These are phyloP conservation scores for Calycopis cecrops DNA, from an alignment of 1,140 invertebrate species.

Conservation along the genomic window DNA sequence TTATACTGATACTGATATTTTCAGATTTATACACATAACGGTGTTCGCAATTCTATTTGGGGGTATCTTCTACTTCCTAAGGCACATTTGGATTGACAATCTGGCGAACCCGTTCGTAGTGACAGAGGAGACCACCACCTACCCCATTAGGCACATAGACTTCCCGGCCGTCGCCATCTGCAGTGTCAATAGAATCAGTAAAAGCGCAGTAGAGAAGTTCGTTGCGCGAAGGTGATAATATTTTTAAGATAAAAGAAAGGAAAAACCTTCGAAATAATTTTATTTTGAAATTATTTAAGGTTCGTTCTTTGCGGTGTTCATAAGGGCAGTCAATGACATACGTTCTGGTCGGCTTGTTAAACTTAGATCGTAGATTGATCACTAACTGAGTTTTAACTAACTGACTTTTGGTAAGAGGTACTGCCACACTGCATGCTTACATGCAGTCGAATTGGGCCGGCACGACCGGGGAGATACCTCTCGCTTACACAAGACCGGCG, in stretches of 20 bases:
- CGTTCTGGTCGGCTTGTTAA: too few relatives aligned
- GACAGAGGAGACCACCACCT: conserved; percentile 62
- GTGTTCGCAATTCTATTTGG: conserved; percentile 28
- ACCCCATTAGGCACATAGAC: conserved; percentile 68
- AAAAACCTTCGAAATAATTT: too few relatives aligned
- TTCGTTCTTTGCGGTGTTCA: too few relatives aligned
- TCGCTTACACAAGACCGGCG: too few relatives aligned
- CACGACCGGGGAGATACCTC: too few relatives aligned
- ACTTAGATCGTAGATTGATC: too few relatives aligned
- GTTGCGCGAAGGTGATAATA: conserved; percentile 52
- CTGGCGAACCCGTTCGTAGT: conserved; percentile 64
- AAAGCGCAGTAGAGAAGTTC: conserved; percentile 36
- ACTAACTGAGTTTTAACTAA: too few relatives aligned
- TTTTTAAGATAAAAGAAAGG: not conserved
- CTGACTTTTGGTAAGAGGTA: too few relatives aligned
- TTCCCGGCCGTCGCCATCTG: conserved; percentile 76
- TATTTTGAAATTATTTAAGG: too few relatives aligned
- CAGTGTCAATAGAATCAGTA: conserved; percentile 75
- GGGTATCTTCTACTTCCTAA: conserved; percentile 31
- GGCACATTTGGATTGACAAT: conserved; percentile 46
- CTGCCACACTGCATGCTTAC: too few relatives aligned
- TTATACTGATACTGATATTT: conserved; percentile 14
- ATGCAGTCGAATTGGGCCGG: too few relatives aligned
- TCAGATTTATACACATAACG: conserved; percentile 30
- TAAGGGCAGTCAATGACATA: too few relatives aligned